Evolutionary conservation across 2,888 invertebrate species (phyloP).

Genomic region (Thereva unica): DNA sequence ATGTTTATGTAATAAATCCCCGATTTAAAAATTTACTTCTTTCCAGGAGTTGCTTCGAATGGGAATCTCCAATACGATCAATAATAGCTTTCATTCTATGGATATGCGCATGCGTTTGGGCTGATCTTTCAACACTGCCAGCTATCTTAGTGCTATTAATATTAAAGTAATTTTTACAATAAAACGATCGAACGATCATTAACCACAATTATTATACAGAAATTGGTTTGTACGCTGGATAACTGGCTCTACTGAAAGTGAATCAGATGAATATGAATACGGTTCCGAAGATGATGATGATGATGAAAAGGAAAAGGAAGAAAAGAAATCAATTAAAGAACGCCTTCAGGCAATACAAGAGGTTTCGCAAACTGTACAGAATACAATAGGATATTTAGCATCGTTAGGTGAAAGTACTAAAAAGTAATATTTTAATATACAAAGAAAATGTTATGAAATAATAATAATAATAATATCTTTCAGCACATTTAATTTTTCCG

Average conservation of each 20-base stretch:
- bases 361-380: slow-evolving; percentile 95
- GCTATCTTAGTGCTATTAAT: slow-evolving; percentile 79
- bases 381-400: slow-evolving; percentile 91
- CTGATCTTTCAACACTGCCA: slow-evolving; percentile 95
- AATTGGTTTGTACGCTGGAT: slow-evolving; percentile 57
- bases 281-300: slow-evolving; percentile 87
- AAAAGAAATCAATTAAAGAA: slow-evolving; percentile 93
- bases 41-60: slow-evolving; percentile 90
- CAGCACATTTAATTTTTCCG: slow-evolving; percentile 95
- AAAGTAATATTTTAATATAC: slow-evolving; percentile 67
- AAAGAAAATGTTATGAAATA: neutral
- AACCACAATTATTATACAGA: slow-evolving; percentile 44
- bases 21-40: slow-evolving; percentile 33
- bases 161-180: slow-evolving; percentile 60
- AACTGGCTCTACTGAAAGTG: slow-evolving; percentile 52
- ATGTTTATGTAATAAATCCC: neutral
- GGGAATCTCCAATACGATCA: slow-evolving; percentile 90
- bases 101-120: slow-evolving; percentile 88
- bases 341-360: slow-evolving; percentile 94
- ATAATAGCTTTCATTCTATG: slow-evolving; percentile 82
- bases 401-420: slow-evolving; percentile 92
- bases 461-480: slow-evolving; percentile 46
- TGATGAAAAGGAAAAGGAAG: slow-evolving; percentile 90
- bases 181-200: slow-evolving; percentile 34
- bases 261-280: slow-evolving; percentile 62